Evolutionary conservation across 2,888 invertebrate species (phyloP), one percentile per base, ranked within the genome.

Genomic region (Bhutanitis thaidina): DNA sequence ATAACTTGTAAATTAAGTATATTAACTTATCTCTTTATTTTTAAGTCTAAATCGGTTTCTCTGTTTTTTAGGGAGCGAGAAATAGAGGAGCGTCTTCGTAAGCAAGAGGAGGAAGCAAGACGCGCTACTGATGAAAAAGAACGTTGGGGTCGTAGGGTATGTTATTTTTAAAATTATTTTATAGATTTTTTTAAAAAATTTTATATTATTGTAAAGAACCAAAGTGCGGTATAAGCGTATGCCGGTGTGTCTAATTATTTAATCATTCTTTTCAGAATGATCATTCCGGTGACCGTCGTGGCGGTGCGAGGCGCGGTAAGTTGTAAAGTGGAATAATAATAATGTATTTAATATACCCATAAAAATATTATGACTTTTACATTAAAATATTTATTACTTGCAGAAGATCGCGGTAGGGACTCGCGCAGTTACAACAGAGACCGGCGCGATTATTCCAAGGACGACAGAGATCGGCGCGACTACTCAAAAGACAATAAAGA

Each of bases 11-110:
- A 32, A 10, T 36, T 37, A 8, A 15, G 15, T 30, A 10, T 2
- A 13, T 10, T 2, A 20, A 3, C 3, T 5, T 20, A 5, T 20
- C 20, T 20, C 20, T 3, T 20, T 20, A 20, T 20, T 20, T 20
- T 20, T 20, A 20, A 20, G 20, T 20, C 2, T 20, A 5, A 5
- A 3, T 3, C 5, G 20, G 10, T n/a, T 35, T 7, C 25, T 35
- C 13, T 53, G 35, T 45, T 9, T 53, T 40, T 59, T 51, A 90
- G 90, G 64, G 97, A 98, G 70, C 91, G 96, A 47, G 96, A 97
- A 87, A 98, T 98, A 58, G 98, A 98, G 74, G 96, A 96, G 72
- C 93, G 96, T 60, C 86, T 97, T 43, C 92, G 93, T 27, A 93
- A 93, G 66, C 90, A 92, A 60, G 85, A 85, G 54, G 90, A 90